These are phyloP conservation scores for Spinibarbus caldwelli DNA, from an alignment of 2,797 vertebrate species.

Conservation along the genomic window DNA sequence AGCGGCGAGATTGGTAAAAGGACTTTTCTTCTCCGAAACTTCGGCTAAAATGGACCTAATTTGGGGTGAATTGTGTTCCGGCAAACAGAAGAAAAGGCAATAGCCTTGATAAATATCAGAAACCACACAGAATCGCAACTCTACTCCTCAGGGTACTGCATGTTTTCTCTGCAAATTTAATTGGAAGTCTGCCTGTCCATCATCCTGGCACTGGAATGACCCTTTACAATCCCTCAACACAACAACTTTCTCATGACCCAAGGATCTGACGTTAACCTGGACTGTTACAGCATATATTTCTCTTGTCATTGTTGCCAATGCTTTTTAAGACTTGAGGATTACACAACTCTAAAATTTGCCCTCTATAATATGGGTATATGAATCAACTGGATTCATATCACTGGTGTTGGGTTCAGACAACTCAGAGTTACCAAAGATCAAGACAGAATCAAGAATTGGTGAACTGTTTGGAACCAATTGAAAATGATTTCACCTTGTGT, in stretches of 20 bases:
- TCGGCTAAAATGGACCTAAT: conserved; percentile 58
- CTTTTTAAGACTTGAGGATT: conserved; percentile 19
- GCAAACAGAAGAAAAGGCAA: conserved; percentile 49
- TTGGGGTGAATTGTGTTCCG: conserved; percentile 13
- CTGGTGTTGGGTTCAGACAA: conserved; percentile 31
- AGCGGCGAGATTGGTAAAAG: conserved; percentile 64
- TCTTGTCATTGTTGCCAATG: neutral
- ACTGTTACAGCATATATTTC: neutral
- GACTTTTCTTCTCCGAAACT: conserved; percentile 60
- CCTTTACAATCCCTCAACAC: neutral
- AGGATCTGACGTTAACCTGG: neutral
- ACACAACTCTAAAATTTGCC: neutral
- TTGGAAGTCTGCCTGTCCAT: neutral
- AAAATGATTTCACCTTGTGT: neutral
- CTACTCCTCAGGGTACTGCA: neutral
- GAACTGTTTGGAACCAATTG: neutral
- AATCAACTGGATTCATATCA: conserved; percentile 32
- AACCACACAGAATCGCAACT: neutral
- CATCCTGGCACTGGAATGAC: neutral
- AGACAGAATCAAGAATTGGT: neutral
- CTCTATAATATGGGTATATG: conserved; percentile 38
- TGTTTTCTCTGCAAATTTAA: neutral
- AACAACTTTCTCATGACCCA: conserved; percentile 16
- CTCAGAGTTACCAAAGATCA: no score
- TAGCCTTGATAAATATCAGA: neutral